These are phyloP conservation scores for Hemiscyllium ocellatum DNA, from an alignment of 2,113 vertebrate species.

Conservation along the genomic window DNA sequence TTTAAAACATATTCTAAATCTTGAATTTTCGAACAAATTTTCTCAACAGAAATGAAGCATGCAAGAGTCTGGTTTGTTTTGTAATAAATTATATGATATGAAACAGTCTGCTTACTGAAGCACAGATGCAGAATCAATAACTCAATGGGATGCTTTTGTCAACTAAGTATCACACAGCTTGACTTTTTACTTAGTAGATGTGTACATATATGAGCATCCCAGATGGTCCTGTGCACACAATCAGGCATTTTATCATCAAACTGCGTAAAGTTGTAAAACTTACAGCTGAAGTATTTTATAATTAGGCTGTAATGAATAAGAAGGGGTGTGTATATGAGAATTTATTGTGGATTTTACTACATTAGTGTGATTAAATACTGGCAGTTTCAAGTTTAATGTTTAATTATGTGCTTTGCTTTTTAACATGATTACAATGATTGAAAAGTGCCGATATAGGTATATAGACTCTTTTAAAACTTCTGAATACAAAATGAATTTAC, in stretches of 20 bases:
- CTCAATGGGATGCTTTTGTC: slow-evolving; percentile 37
- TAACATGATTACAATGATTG: not conserved
- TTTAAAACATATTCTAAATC: not conserved
- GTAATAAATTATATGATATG: slow-evolving; percentile 35
- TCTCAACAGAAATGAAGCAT: not conserved
- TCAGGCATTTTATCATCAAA: slow-evolving; percentile 34
- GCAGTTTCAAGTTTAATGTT: not conserved
- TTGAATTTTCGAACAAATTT: not conserved
- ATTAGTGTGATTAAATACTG: slow-evolving; percentile 6
- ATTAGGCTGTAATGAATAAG: slow-evolving; percentile 22
- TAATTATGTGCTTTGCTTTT: not conserved
- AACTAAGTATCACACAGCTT: slow-evolving; percentile 35
- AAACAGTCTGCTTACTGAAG: slow-evolving; percentile 5
- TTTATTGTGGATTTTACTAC: not conserved
- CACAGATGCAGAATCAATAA: slow-evolving; percentile 36
- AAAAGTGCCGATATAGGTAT: not conserved
- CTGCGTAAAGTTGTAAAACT: slow-evolving; percentile 35
- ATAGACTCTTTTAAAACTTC: not conserved
- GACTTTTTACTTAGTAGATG: slow-evolving; percentile 31
- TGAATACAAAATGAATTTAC: not conserved
- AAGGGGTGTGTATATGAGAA: not conserved
- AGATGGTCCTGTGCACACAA: slow-evolving; percentile 33
- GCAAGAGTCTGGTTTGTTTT: slow-evolving; percentile 2
- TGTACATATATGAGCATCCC: slow-evolving; percentile 28
- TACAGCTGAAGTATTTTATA: not conserved